Evolutionary conservation across 2,888 invertebrate species (phyloP).

Genomic region (Phragmatobia fuliginosa): DNA sequence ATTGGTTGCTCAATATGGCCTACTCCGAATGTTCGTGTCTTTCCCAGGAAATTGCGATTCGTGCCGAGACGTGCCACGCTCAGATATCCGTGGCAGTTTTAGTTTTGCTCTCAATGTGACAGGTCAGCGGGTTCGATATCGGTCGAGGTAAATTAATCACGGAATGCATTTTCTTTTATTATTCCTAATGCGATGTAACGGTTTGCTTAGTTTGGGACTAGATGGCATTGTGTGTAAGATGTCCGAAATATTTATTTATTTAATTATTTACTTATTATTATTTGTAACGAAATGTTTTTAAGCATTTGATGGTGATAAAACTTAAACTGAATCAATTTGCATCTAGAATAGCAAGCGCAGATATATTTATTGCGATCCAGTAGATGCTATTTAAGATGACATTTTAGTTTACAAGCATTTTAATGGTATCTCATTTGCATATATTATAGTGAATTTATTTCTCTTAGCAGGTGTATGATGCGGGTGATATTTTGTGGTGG

Average conservation of each 20-base stretch:
- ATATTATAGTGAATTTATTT: neutral
- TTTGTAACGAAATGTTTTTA: neutral
- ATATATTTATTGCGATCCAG: neutral
- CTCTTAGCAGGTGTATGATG: neutral
- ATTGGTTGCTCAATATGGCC: slow-evolving; percentile 1
- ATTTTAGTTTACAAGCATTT: neutral
- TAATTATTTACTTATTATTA: too few species aligned
- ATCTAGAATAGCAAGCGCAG: neutral
- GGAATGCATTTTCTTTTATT: neutral
- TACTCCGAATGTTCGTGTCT: slow-evolving; percentile 19
- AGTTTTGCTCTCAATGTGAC: slow-evolving; percentile 47
- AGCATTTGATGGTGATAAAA: neutral
- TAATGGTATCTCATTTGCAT: neutral
- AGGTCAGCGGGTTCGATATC: slow-evolving; percentile 27
- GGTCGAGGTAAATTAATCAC: slow-evolving; percentile 22
- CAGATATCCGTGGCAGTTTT: slow-evolving; percentile 10
- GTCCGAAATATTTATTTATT: too few species aligned
- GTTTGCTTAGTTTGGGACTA: too few species aligned
- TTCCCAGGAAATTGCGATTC: slow-evolving; percentile 74
- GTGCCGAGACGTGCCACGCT: slow-evolving; percentile 52
- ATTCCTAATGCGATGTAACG: neutral
- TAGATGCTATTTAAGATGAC: neutral
- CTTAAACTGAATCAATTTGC: neutral
- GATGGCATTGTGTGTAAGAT: too few species aligned
- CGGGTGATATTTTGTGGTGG: too few species aligned